Evolutionary conservation across 2,888 invertebrate species (phyloP).

Genomic region (Helobdella robusta): DNA sequence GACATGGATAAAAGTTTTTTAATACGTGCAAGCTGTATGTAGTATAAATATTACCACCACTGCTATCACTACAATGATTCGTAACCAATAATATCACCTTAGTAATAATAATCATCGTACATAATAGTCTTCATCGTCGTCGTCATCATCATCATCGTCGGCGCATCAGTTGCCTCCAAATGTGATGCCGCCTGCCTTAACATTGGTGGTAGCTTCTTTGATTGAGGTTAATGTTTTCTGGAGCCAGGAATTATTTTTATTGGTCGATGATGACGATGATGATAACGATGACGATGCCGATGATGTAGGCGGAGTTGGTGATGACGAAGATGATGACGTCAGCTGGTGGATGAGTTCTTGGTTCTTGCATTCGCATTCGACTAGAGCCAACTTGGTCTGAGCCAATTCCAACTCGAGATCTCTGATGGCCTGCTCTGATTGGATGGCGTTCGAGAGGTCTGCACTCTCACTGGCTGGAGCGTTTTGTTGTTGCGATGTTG

Average conservation of each 20-base stretch:
- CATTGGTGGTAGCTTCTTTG: conserved; percentile 45
- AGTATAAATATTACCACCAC: no score
- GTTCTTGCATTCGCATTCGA: conserved; percentile 89
- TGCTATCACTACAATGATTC: no score
- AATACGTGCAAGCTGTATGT: no score
- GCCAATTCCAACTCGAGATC: conserved; percentile 90
- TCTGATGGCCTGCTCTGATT: conserved; percentile 49
- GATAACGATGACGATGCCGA: background rate
- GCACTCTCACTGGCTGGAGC: conserved; percentile 38
- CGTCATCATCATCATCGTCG: no score
- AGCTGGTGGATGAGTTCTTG: conserved; percentile 82
- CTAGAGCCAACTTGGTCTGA: conserved; percentile 88
- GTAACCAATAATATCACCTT: no score
- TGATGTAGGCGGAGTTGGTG: background rate
- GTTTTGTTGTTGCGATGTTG: conserved; percentile 38
- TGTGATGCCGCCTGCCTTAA: background rate
- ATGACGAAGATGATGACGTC: conserved; percentile 59
- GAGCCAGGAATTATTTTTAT: conserved; percentile 67
- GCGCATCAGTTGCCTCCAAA: no score
- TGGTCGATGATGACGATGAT: background rate
- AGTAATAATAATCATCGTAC: no score
- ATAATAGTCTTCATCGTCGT: no score
- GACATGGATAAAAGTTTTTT: no score
- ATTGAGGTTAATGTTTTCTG: conserved; percentile 72
- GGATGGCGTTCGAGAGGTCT: conserved; percentile 37